Base-by-base conservation (phyloP, 2,797 vertebrate genomes). In the Danio choprae region DNA sequence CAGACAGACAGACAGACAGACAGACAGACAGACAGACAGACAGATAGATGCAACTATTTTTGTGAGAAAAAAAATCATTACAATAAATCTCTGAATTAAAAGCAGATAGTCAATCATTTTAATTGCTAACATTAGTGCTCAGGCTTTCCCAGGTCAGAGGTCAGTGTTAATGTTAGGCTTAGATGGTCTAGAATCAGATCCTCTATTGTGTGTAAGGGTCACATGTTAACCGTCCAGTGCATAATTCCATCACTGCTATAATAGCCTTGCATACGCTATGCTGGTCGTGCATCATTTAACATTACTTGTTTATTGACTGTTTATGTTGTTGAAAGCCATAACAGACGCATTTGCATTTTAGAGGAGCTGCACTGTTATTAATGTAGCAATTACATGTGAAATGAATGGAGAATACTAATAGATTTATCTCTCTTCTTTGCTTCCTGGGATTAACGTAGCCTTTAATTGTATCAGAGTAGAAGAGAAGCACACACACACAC, bases 301-400 rank as follows among this genome's bases (percentile, higher is more conserved):
- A 67, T 80, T 77, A 85, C 84, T 87, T 85, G 83, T 85, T 84
- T 81, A 84, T 83, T 80, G 83, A 84, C 80, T 77, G 77, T 73
- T 80, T 84, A 68, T 77, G 59, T 76, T 59, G 77, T 82, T 84
- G 68, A 81, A 79, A 83, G 83, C 81, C 59, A 65, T 79, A 18
- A 77, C 38, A 44, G 55, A 48, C n/a, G 38, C 80, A 81, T 84
- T 83, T 81, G 83, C 85, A 83, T 84, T 60, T 50, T 62, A 60
- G 46, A 82, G 29, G 75, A 75, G 74, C 46, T 43, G 74, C 40
- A 5, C 50, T 69, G n/a, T 83, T 86, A 86, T 84, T 84, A 86
- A 86, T 86, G 81, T 55, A 41, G 75, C 83, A 84, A 83, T 84
- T 86, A 84, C 71, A 84, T 53, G 71, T 55, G 72, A 83, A 83